Conservation (phyloP, 1,140 invertebrate genomes). For the Drosophila arizonae region DNA sequence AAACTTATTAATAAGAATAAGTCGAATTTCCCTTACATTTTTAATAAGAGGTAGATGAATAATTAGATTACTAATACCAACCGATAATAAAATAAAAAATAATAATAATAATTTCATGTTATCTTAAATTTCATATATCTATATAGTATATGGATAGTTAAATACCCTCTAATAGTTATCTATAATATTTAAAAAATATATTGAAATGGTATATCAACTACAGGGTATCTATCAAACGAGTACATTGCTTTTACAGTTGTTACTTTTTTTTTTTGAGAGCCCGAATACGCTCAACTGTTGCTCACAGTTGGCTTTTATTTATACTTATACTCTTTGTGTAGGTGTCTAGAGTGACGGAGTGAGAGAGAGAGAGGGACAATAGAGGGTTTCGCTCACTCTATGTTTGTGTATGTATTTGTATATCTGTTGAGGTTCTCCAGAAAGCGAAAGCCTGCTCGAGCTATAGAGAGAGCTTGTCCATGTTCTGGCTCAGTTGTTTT, state of each 20-base stretch:
- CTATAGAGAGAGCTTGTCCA: constrained; percentile 49
- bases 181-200: no score
- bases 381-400: neutral
- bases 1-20: no score
- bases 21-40: no score
- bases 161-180: no score
- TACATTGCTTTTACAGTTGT: neutral
- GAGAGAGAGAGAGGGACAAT: neutral
- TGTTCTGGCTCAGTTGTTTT: constrained; percentile 54
- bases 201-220: neutral
- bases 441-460: constrained; percentile 57
- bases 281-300: constrained; percentile 50
- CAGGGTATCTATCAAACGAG: neutral
- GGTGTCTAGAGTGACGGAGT: neutral
- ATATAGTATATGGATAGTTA: no score
- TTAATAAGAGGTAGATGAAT: no score
- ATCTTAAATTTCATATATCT: no score
- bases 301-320: constrained; percentile 51
- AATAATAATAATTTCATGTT: no score
- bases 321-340: constrained; percentile 53
- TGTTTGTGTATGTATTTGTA: constrained; percentile 7
- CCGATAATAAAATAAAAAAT: no score
- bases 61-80: no score
- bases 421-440: constrained; percentile 52
- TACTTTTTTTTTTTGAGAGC: constrained; percentile 37